Evolutionary conservation across 2,888 invertebrate genomes (phyloP).

Genomic region (Pollenia amentaria): DNA sequence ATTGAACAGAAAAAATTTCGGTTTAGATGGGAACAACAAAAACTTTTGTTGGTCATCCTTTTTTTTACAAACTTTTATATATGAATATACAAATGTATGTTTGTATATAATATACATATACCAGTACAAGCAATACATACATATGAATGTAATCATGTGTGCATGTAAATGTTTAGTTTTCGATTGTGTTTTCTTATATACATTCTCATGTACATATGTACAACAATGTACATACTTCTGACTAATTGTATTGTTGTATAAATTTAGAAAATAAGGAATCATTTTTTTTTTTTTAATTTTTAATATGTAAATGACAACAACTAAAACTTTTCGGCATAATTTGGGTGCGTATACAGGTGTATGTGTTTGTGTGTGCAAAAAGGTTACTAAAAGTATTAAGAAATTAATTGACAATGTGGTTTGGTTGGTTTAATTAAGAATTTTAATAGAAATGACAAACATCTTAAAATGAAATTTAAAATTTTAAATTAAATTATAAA

Average conservation of each 20-base stretch:
- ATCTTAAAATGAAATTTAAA: constrained; percentile 21
- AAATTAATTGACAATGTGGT: not conserved
- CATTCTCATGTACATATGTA: too few species aligned
- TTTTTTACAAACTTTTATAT: too few species aligned
- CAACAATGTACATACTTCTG: not conserved
- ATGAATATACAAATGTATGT: too few species aligned
- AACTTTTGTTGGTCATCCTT: too few species aligned
- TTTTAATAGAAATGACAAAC: constrained; percentile 42
- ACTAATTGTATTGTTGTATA: constrained; percentile 48
- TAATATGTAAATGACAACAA: constrained; percentile 43
- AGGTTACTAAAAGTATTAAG: constrained; percentile 25
- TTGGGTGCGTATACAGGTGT: not conserved
- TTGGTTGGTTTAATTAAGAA: constrained; percentile 51
- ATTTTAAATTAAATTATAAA: constrained; percentile 21
- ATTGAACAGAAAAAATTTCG: too few species aligned
- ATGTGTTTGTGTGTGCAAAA: not conserved
- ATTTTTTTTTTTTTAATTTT: constrained; percentile 51
- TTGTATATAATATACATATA: too few species aligned
- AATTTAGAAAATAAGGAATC: constrained; percentile 37
- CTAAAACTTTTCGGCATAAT: not conserved
- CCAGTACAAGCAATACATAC: too few species aligned
- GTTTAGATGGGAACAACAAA: too few species aligned
- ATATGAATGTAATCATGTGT: not conserved
- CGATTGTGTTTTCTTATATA: not conserved
- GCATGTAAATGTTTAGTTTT: constrained; percentile 18